A percentile compares a stretch with the other conserved stretches of the same genome.
Evolutionary conservation across 37 sponge, comb jelly and placozoan genomes (phyloP).

Genomic region (Aphrocallistes beatrix): DNA sequence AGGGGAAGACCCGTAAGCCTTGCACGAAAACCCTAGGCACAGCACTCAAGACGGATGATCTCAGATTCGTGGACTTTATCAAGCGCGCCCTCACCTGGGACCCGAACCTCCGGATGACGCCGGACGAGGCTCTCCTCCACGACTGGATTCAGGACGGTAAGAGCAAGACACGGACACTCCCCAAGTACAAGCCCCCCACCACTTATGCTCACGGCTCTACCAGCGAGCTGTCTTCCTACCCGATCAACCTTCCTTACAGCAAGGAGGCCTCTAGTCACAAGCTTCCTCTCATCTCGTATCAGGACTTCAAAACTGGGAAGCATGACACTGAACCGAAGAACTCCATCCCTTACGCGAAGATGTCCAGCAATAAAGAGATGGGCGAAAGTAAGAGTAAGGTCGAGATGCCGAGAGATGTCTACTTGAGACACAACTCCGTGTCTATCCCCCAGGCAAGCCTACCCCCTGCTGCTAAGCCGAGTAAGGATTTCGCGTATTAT

Average conservation of each 20-base stretch:
- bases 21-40: conserved; percentile 66
- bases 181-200: conserved; percentile 20
- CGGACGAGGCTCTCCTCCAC: conserved; percentile 56
- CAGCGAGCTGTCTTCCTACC: neutral
- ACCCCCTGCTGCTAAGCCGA: neutral
- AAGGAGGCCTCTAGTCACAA: neutral
- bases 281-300: neutral
- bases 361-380: neutral
- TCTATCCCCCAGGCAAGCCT: neutral
- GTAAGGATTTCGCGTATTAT: neutral
- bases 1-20: conserved; percentile 72
- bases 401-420: neutral
- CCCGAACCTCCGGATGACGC: conserved; percentile 49
- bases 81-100: conserved; percentile 58
- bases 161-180: conserved; percentile 17
- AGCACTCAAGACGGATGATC: conserved; percentile 88
- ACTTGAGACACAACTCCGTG: neutral
- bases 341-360: neutral
- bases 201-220: conserved; percentile 18
- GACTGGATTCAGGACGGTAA: conserved; percentile 48
- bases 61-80: conserved; percentile 63
- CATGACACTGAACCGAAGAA: neutral
- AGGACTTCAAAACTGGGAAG: conserved; percentile 4
- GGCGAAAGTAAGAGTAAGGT: neutral
- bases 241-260: neutral